Percentiles rank a stretch among this genome's conserved stretches.
Conservation (phyloP, 2,113 vertebrate genomes). For the Empidonax traillii region DNA sequence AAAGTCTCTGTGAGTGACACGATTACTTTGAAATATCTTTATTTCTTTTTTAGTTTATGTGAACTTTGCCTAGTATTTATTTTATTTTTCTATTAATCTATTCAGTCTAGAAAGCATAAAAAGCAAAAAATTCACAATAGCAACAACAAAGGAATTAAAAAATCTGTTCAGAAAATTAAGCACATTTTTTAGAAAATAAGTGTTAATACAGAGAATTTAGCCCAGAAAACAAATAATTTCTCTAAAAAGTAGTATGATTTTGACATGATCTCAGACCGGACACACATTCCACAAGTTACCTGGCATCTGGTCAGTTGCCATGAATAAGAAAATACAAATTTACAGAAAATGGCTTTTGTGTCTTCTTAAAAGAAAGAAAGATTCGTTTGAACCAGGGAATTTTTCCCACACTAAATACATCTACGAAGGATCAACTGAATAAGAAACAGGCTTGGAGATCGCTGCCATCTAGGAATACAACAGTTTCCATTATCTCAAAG, state of each 20-base stretch:
- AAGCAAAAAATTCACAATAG: not conserved
- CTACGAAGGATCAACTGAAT: not conserved
- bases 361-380: not conserved
- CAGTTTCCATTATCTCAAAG: not conserved
- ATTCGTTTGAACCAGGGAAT: not conserved
- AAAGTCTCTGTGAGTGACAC: not conserved
- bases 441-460: not conserved
- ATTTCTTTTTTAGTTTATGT: not conserved
- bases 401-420: not conserved
- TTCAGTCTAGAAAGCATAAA: not conserved
- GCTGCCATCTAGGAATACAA: not conserved
- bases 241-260: not conserved
- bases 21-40: not conserved
- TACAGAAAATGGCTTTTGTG: not conserved
- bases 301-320: not conserved
- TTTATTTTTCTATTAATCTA: not conserved
- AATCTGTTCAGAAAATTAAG: not conserved
- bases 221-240: not conserved
- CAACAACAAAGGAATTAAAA: not conserved
- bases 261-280: not conserved
- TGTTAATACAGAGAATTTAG: not conserved
- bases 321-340: not conserved
- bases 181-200: not conserved
- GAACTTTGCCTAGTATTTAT: not conserved
- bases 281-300: not conserved